phyloP scores from a whole-genome alignment of 2,797 vertebrate species.

The Manis javanica region DNA sequence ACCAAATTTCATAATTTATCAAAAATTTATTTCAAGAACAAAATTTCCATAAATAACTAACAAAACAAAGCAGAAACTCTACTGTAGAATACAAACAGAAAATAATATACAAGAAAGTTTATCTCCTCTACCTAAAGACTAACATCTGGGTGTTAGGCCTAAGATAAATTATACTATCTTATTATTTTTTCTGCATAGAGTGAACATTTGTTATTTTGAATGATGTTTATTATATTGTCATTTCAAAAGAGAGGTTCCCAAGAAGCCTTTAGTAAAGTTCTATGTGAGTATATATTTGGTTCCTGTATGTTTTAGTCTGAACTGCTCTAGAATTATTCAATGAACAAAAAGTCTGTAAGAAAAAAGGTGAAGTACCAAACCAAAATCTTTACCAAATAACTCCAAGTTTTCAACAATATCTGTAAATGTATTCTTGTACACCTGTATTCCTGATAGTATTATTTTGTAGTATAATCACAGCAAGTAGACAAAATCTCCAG shows the following conservation, averaged over 20 bases:
- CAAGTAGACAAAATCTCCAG: conserved; percentile 28
- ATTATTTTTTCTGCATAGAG: not conserved
- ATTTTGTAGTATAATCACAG: conserved; percentile 28
- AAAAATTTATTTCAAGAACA: conserved; percentile 59
- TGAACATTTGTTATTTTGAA: conserved; percentile 50
- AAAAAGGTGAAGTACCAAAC: conserved; percentile 44
- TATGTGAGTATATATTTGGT: not conserved
- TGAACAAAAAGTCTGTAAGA: conserved; percentile 31
- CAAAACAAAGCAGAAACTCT: conserved; percentile 33
- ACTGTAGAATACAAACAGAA: conserved; percentile 43
- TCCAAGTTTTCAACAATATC: conserved; percentile 42
- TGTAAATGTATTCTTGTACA: conserved; percentile 42
- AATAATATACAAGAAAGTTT: conserved; percentile 39
- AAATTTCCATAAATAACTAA: conserved; percentile 48
- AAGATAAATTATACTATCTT: not conserved
- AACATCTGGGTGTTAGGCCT: not conserved
- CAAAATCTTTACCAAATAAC: conserved; percentile 52
- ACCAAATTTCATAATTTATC: conserved; percentile 42
- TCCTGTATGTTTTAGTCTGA: conserved; percentile 27
- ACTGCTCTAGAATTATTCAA: conserved; percentile 34
- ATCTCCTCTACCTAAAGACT: conserved; percentile 3
- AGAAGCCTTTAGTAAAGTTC: not conserved
- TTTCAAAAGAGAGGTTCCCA: conserved; percentile 41
- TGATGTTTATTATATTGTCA: not conserved
- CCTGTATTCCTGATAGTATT: conserved; percentile 22